Evolutionary conservation across 2,888 invertebrate genomes (phyloP), one percentile per base, ranked within the genome.

Genomic region (Drepanosiphum platanoidis): DNA sequence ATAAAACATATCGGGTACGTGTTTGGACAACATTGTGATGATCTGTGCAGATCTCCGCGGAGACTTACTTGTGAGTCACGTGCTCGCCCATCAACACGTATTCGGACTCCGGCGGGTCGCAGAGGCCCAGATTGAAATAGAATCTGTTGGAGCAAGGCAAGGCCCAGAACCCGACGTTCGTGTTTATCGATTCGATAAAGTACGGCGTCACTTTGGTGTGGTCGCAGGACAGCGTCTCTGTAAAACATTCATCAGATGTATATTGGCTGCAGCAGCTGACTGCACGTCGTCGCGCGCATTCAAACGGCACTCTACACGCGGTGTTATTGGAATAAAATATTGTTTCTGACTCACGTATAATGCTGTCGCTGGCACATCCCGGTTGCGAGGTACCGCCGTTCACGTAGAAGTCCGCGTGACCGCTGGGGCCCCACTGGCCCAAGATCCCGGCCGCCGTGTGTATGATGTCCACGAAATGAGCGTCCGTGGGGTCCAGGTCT

Each of bases 171-270:
- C 96, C 96, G 27, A 91, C 91, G 84, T 92, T 93, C 27, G 94
- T 93, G 88, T 94, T 94, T 88, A 96, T 96, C 1, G 96, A 96
- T 90, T 96, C 96, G 87, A 96, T 95, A 89, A 96, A 96, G 89
- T 95, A 96, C 15, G 96, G 96, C 3, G 96, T 96, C 86, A 96
- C 96, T 91, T 95, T 95, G 9, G 96, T 96, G 89, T 96, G 96
- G 90, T 96, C 96, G 89, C 96, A 96, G 39, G 96, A 94, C 86
- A 96, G 90, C 0, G 96, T 96, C 91, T 95, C 96, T 96, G 90
- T 11, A 87, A 86, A 66, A 1, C 27, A 61, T 22, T n/a, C 18
- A 3, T 52, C 9, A 5, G 13, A 9, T 52, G 15, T 15, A 13
- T 3, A 22, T 15, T 52, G 5, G 52, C 15, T 39, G 7, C 39